These are phyloP conservation scores for Unio pictorum DNA, from an alignment of 2,888 invertebrate species.

Conservation along the genomic window DNA sequence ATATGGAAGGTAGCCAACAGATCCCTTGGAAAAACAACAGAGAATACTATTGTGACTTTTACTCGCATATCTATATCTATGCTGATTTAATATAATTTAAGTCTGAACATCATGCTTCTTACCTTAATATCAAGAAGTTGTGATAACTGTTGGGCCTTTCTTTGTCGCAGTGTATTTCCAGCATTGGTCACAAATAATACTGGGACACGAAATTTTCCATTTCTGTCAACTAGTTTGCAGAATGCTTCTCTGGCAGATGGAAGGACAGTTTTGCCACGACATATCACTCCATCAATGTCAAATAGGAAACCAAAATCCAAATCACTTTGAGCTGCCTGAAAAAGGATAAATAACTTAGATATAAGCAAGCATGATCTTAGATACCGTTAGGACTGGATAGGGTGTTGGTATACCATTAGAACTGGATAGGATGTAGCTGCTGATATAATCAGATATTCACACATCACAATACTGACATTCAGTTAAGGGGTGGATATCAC, in stretches of 20 bases:
- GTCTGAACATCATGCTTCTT: conserved; percentile 17
- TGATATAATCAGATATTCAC: no score
- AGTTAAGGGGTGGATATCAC: no score
- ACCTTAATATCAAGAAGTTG: conserved; percentile 77
- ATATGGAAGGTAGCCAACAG: no score
- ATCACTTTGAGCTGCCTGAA: conserved; percentile 5
- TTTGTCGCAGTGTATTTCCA: conserved; percentile 76
- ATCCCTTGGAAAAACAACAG: no score
- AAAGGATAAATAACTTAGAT: no score
- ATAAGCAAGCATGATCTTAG: no score
- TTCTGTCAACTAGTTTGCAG: conserved; percentile 73
- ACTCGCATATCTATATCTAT: not conserved
- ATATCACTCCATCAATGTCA: conserved; percentile 81
- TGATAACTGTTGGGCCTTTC: conserved; percentile 77
- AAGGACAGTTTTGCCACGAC: conserved; percentile 76
- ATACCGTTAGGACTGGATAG: no score
- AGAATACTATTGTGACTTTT: no score
- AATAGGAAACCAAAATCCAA: conserved; percentile 78
- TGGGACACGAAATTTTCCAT: conserved; percentile 77
- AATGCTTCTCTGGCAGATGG: conserved; percentile 78
- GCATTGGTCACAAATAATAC: conserved; percentile 80
- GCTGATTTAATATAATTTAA: not conserved
- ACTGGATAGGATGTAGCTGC: no score
- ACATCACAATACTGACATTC: no score
- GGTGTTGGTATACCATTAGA: no score